Base-by-base conservation (phyloP, 1,140 invertebrate genomes). In the Diploscapter pachys region DNA sequence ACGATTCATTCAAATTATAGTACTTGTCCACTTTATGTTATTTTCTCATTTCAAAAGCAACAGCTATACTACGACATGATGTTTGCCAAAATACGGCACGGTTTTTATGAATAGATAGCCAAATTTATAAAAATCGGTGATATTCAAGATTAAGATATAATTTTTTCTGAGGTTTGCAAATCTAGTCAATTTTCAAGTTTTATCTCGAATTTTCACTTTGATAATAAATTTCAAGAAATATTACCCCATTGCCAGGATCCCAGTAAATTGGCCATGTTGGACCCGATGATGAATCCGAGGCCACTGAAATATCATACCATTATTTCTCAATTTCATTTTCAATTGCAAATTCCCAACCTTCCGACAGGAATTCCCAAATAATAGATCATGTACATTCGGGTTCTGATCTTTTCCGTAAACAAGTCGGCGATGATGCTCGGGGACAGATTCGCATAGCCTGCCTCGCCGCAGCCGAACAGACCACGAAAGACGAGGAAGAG, bases 331-430 rank as follows among this genome's bases (percentile, higher is more conserved):
- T 51, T 66, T 56, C 51, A 5, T 5, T 5, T 5, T 8, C 11
- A 6, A 1, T 6, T n/a, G 0, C 5, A 68, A 68, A 1, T n/a
- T 55, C 31, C 31, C 1, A 56, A 79, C 78, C 92, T 95, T 85
- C 96, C 96, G 70, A 99, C 93, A 51, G 96, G 96, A 86, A 98
- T 98, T 65, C 96, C 96, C 88, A 98, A 96, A 88, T 98, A 98
- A 88, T 98, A 99, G 63, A 98, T 81, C n/a, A 94, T 94, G 74
- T 98, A 88, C 92, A 97, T 96, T 88, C 92, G 93, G 2, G 94
- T 95, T 70, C 96, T 89, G 3, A 67, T 69, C 54, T 67, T 56
- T 11, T 72, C 67, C 5, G 75, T 77, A 87, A 98, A 99, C 73
- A 99, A 87, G 88, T 99, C 97, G 81, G 94, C 96, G 80, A 99